Base-by-base conservation (phyloP, 1,140 invertebrate species). In the Centruroides sculpturatus region DNA sequence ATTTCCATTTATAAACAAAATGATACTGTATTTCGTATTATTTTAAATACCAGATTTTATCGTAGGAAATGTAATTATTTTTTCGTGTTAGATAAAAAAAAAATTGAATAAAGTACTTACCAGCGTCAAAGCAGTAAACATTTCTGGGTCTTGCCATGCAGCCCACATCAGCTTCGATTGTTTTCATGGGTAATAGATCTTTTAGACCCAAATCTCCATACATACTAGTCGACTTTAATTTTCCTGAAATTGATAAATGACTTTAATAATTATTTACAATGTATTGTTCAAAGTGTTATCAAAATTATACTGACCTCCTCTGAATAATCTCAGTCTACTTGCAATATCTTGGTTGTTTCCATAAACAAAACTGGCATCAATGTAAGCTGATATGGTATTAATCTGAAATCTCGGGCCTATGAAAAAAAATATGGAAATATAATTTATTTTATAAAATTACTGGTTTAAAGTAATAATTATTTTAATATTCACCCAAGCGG, bases 101-200 rank as follows among this genome's bases (percentile, higher is more conserved):
- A 23, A 23, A 23, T 23, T 23, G 23, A 23, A 23, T 23, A 23
- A 23, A 23, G 41, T 41, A 62, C 58, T 69, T 68, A 73, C 78
- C 78, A 41, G 78, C 78, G 79, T 92, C 89, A 71, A 94, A 94
- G 71, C 90, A 94, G 71, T 84, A 92, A 82, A 92, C 88, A 56
- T 78, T 74, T 35, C 69, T 68, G 7, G 87, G 86, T 55, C 90
- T 76, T 1, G 64, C 35, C 5, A 88, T 92, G 73, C 90, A 94
- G 8, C 89, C 90, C 76, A 92, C 89, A 72, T 92, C 89, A 6
- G 90, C 89, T 60, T 91, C 85, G 65, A 92, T 86, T 49, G 91
- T 75, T 71, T 92, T 93, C 12, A 91, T 74, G 0, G 90, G 90
- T 12, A 94, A 72, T 53, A 94, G 74, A 71, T 93, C 89, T 71